Percentiles rank a stretch among this genome's conserved stretches.
Conservation (phyloP, 2,797 vertebrate genomes). For the Pipistrellus pygmaeus region DNA sequence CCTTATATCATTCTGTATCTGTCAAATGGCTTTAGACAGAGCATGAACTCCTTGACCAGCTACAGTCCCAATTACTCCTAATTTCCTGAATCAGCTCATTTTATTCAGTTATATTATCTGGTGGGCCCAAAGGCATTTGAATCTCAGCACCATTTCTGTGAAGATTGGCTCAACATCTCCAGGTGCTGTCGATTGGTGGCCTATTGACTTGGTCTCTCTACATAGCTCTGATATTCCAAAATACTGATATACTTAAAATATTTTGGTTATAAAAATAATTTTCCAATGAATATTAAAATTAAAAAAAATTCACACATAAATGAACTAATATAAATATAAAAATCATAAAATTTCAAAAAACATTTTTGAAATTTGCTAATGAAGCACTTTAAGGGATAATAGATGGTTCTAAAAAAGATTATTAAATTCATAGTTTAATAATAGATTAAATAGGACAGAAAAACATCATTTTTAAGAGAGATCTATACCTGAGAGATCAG, state of each 20-base stretch:
- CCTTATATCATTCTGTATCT: not conserved
- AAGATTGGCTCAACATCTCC: not conserved
- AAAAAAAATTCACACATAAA: not conserved
- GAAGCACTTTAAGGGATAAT: not conserved
- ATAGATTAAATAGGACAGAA: not conserved
- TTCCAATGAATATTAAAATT: not conserved
- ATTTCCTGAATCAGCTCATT: not conserved
- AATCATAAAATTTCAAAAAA: not conserved
- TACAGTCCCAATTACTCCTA: not conserved
- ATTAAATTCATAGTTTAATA: conserved; percentile 33
- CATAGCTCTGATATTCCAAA: fast-evolving
- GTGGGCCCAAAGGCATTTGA: not conserved
- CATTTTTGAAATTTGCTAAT: not conserved
- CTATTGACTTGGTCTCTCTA: fast-evolving
- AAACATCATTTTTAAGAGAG: not conserved
- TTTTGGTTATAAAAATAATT: not conserved
- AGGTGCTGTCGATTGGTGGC: not conserved
- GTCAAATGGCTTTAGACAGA: not conserved
- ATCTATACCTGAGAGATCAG: not conserved
- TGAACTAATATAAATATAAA: not conserved
- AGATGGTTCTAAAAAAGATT: not conserved
- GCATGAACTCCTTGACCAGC: not conserved
- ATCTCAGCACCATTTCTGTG: not conserved
- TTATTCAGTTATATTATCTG: not conserved
- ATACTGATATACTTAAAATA: not conserved